Base-by-base conservation (phyloP, 2,113 vertebrate species). In the Leucosticte australis region DNA sequence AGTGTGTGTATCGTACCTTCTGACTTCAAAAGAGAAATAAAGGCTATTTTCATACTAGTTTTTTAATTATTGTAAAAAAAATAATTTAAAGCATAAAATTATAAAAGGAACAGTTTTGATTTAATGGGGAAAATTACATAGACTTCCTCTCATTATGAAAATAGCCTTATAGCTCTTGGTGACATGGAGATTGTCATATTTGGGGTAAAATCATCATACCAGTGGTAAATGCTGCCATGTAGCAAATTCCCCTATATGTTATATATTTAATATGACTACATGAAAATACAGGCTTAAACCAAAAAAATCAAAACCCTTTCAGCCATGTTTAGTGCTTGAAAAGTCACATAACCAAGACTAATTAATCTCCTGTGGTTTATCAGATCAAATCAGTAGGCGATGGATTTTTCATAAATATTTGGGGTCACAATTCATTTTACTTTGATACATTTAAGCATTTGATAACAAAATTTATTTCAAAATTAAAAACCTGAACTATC, bases 281-380 rank as follows among this genome's bases (percentile, higher is more conserved):
- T 55, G 56, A 89, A 92, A 90, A 90, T 64, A 69, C 30, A 83
- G 73, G 13, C 69, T 92, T 56, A 78, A 16, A 68, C 16, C 68
- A 86, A 52, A 86, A 85, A 92, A 90, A 84, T 52, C 17, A 83
- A 95, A 95, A 56, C 4, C 64, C 82, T 52, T 88, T 92, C 68
- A 93, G 82, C 59, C 68, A 90, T 83, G 23, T 83, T 93, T 90
- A 96, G 79, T 63, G 56, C 79, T 88, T 93, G 71, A 78, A 93
- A 94, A 92, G 75, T 92, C 90, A 77, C n/a, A 33, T 90, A 85
- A 84, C 55, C 63, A 87, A 65, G 57, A 73, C 50, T 97, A 96
- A 94, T 94, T 96, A 90, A 90, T 86, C 88, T 91, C 90, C 87
- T 82, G 90, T 78, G 93, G 68, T 63, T 96, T 84, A 86, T 95